Evolutionary conservation across 2,797 vertebrate genomes (phyloP).

Genomic region (Hapalemur alaotrensis): DNA sequence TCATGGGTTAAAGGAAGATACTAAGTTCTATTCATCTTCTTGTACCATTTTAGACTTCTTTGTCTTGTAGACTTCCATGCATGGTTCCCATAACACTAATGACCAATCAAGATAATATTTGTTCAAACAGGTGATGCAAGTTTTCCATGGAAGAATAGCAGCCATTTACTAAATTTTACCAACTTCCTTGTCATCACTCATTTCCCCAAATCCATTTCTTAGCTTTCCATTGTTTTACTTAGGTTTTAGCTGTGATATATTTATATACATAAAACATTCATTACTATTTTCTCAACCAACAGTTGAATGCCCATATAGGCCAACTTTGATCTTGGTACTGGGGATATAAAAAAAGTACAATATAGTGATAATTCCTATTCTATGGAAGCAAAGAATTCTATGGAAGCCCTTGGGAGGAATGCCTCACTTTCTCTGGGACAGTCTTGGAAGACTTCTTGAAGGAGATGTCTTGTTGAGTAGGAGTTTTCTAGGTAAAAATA

Average conservation of each 20-base stretch:
- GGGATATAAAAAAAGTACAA: not conserved
- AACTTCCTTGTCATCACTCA: not conserved
- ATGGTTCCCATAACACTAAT: not conserved
- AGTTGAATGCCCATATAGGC: not conserved
- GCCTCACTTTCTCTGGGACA: not conserved
- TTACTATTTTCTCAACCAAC: not conserved
- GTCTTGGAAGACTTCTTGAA: not conserved
- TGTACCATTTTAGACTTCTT: not conserved
- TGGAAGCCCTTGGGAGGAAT: not conserved
- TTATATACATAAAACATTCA: not conserved
- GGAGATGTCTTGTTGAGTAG: not conserved
- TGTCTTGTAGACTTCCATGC: not conserved
- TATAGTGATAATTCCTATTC: not conserved
- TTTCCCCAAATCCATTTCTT: not conserved
- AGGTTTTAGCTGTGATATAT: not conserved
- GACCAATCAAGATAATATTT: not conserved
- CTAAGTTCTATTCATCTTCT: not conserved
- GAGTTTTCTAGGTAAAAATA: not conserved
- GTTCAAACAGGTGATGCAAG: not conserved
- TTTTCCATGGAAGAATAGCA: not conserved
- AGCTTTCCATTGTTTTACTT: not conserved
- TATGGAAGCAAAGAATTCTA: not conserved
- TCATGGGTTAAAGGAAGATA: not conserved
- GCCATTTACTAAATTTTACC: not conserved
- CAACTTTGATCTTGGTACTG: not conserved